A percentile compares a stretch with the other conserved stretches of the same genome.
Conservation (phyloP, 1,140 invertebrate species). For the Lordiphosa stackelbergi region DNA sequence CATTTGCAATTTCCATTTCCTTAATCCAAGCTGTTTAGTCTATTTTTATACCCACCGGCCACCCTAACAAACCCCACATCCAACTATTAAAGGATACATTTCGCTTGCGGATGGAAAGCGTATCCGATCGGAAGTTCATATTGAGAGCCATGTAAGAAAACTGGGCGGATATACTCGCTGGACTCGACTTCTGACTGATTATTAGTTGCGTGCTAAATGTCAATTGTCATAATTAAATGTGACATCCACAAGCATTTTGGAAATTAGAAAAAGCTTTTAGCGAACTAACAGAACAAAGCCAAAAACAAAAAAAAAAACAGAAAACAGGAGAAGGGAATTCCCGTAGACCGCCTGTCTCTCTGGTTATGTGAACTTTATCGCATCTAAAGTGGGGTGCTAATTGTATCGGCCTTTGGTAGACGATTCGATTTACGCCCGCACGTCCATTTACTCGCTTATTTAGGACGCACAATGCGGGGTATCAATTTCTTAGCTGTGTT, state of each 20-base stretch:
- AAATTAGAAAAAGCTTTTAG: constrained; percentile 70
- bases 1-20: too few relatives aligned
- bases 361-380: constrained; percentile 49
- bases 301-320: constrained; percentile 14
- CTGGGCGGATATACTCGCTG: constrained; percentile 1
- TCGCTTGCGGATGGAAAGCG: too few relatives aligned
- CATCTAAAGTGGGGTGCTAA: constrained; percentile 57
- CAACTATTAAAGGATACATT: too few relatives aligned
- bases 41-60: too few relatives aligned
- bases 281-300: constrained; percentile 14
- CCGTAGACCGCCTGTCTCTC: constrained; percentile 19
- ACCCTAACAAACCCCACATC: too few relatives aligned
- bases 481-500: constrained; percentile 44
- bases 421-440: constrained; percentile 33
- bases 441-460: constrained; percentile 29
- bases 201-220: constrained; percentile 61
- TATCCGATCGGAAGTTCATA: too few relatives aligned
- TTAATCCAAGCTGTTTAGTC: too few relatives aligned
- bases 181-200: constrained; percentile 17
- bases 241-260: constrained; percentile 41
- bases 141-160: too few relatives aligned
- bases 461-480: constrained; percentile 16
- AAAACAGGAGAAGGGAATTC: constrained; percentile 17
- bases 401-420: constrained; percentile 49
- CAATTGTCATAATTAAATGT: constrained; percentile 66